Conservation (phyloP, 1,140 invertebrate species). For the Pteromalus puparum region DNA sequence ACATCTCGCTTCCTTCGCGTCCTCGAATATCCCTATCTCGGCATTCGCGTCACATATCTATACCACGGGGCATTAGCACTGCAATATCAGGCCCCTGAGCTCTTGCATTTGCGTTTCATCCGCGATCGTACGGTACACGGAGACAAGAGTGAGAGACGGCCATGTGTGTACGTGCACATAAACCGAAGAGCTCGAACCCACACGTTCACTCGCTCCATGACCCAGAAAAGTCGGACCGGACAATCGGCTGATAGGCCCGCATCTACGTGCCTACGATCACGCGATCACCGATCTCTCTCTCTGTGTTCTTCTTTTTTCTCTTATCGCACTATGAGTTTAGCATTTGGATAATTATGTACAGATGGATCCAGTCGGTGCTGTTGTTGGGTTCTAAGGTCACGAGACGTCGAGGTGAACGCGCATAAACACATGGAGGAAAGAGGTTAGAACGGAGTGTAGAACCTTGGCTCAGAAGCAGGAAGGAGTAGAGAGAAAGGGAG, state of each 20-base stretch:
- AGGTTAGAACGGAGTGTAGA: background rate
- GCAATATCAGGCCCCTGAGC: background rate
- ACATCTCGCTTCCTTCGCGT: background rate
- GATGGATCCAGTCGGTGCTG: background rate
- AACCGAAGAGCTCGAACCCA: background rate
- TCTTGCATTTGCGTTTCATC: background rate
- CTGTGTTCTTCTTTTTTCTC: background rate
- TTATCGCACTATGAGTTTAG: background rate
- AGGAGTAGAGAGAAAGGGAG: background rate
- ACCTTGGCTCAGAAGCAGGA: background rate
- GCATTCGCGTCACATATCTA: background rate
- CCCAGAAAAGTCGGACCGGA: background rate
- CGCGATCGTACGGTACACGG: background rate
- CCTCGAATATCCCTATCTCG: background rate
- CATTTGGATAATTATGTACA: background rate
- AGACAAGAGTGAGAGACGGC: background rate
- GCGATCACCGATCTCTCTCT: background rate
- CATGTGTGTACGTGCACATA: background rate
- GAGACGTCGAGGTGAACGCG: background rate
- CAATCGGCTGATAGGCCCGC: slow-evolving; percentile 14
- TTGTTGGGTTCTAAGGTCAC: background rate
- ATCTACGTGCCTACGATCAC: slow-evolving; percentile 1
- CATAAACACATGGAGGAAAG: background rate
- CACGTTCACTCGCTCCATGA: background rate
- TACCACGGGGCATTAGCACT: background rate